Evolutionary conservation across 2,797 vertebrate species (phyloP).

Genomic region (Danio jaintianensis): DNA sequence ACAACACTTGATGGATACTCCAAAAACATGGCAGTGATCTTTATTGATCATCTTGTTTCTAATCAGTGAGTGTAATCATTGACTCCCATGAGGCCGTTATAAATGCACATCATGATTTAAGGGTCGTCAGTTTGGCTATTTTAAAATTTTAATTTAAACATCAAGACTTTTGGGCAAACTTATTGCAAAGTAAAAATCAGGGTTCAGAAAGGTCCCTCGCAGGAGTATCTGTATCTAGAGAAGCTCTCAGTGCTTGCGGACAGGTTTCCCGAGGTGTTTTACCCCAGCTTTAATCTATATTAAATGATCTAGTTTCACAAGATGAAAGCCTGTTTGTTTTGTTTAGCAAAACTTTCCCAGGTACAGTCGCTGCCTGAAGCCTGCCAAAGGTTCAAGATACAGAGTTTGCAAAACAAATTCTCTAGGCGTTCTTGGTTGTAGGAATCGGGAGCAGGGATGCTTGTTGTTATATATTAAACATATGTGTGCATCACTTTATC

Average conservation of each 20-base stretch:
- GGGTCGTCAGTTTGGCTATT: background rate
- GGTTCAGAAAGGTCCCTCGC: background rate
- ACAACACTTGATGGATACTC: slow-evolving; percentile 61
- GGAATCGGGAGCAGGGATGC: slow-evolving; percentile 1
- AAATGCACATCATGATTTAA: slow-evolving; percentile 45
- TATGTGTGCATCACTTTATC: background rate
- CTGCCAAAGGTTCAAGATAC: slow-evolving; percentile 33
- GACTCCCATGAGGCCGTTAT: slow-evolving; percentile 44
- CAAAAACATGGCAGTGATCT: slow-evolving; percentile 57
- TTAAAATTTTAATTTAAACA: background rate
- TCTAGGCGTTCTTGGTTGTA: background rate
- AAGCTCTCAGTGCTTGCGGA: slow-evolving; percentile 31
- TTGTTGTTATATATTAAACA: slow-evolving; percentile 4
- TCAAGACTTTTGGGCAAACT: background rate
- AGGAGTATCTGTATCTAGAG: slow-evolving; percentile 4
- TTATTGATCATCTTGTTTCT: slow-evolving; percentile 62
- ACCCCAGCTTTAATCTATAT: slow-evolving; percentile 69
- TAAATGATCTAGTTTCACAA: slow-evolving; percentile 63
- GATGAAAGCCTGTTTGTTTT: slow-evolving; percentile 60
- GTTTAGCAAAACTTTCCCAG: slow-evolving; percentile 46
- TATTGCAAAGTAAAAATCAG: background rate
- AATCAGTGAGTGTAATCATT: slow-evolving; percentile 61
- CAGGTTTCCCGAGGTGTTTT: slow-evolving; percentile 53
- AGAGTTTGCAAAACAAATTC: background rate
- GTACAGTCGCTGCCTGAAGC: slow-evolving; percentile 43